Conservation (phyloP, 2,113 vertebrate genomes). For the Psittacula cyanocephala region DNA sequence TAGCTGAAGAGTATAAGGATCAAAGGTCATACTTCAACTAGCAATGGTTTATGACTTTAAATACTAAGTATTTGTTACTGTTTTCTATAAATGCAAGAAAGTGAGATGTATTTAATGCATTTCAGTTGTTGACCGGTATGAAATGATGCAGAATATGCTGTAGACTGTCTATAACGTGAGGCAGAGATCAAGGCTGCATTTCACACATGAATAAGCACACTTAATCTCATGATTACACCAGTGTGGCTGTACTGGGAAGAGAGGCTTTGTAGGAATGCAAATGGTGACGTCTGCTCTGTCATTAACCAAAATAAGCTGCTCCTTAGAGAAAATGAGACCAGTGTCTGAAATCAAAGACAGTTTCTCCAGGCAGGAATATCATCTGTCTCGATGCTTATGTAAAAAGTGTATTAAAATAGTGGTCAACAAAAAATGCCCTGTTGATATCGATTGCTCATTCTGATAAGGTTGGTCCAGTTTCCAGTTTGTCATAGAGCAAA, state of each 20-base stretch:
- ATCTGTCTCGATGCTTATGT: background rate
- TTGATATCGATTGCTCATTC: background rate
- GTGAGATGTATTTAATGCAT: constrained; percentile 67
- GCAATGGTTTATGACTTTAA: constrained; percentile 40
- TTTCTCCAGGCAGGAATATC: background rate
- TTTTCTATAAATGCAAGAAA: constrained; percentile 43
- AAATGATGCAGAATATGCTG: constrained; percentile 65
- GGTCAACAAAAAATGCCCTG: background rate
- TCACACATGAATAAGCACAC: constrained; percentile 77
- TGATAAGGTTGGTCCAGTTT: accelerated
- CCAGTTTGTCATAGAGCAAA: accelerated
- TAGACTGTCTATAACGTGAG: constrained; percentile 58
- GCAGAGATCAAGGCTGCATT: constrained; percentile 80
- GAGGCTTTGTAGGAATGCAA: background rate
- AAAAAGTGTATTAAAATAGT: background rate
- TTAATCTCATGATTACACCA: constrained; percentile 77
- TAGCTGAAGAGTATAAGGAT: constrained; percentile 8
- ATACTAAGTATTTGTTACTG: constrained; percentile 40
- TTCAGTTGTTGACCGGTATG: constrained; percentile 56
- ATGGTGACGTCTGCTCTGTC: constrained; percentile 40
- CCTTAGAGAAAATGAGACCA: constrained; percentile 1
- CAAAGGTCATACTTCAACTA: constrained; percentile 16
- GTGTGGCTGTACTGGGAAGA: constrained; percentile 64
- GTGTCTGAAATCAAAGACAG: background rate
- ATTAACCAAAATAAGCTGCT: constrained; percentile 40